These are phyloP conservation scores for Aphodius granarius DNA, from an alignment of 2,888 invertebrate genomes.

Conservation along the genomic window DNA sequence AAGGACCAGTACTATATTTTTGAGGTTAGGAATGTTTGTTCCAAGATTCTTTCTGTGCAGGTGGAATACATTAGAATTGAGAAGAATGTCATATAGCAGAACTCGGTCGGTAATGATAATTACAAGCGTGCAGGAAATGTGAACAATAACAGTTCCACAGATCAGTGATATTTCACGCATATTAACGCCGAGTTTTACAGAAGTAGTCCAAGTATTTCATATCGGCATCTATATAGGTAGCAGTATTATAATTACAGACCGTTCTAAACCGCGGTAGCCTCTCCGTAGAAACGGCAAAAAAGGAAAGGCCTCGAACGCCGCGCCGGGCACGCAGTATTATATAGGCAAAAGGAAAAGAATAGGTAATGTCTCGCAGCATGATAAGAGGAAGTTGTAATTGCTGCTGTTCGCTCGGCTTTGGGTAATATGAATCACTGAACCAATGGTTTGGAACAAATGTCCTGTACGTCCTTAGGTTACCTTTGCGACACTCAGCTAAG, in stretches of 20 bases:
- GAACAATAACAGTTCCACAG: background rate
- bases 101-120: background rate
- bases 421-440: conserved; percentile 7
- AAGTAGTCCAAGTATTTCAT: background rate
- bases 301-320: background rate
- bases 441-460: conserved; percentile 12
- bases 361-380: background rate
- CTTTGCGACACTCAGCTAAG: conserved; percentile 2
- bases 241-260: background rate
- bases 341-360: background rate
- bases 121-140: background rate
- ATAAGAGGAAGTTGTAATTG: conserved; percentile 12
- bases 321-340: background rate
- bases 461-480: conserved; percentile 10
- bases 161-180: background rate
- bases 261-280: background rate
- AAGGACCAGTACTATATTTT: too few relatives aligned
- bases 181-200: background rate
- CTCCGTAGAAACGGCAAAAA: background rate
- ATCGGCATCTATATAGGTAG: background rate
- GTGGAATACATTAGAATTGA: too few relatives aligned
- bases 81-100: too few relatives aligned
- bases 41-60: too few relatives aligned
- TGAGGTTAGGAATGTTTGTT: too few relatives aligned
- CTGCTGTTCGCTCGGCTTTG: conserved; percentile 1